Percentiles rank a stretch among this genome's conserved stretches.
phyloP scores from a whole-genome alignment of 2,888 invertebrate species.

The Phorcus lineatus region DNA sequence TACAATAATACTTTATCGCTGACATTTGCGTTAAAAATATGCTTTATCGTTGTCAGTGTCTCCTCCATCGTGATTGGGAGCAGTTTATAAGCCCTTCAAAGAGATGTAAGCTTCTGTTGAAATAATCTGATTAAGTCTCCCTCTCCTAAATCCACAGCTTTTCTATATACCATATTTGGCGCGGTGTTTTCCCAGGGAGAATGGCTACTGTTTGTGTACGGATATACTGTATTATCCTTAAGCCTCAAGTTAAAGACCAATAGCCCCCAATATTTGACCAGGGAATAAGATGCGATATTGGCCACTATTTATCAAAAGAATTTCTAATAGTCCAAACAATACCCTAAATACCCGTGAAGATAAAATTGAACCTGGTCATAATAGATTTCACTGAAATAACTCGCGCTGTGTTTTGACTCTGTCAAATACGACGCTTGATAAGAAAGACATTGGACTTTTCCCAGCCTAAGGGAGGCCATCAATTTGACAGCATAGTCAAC shows the following conservation, averaged over 20 bases:
- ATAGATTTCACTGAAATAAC: neutral
- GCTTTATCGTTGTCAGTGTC: too few species aligned
- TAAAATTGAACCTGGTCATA: neutral
- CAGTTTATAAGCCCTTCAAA: too few species aligned
- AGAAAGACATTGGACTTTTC: neutral
- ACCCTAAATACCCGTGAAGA: neutral
- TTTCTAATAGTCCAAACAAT: constrained; percentile 7
- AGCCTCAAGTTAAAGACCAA: neutral
- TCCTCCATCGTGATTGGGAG: too few species aligned
- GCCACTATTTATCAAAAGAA: neutral
- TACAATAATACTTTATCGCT: too few species aligned
- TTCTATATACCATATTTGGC: neutral
- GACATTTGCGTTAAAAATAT: too few species aligned
- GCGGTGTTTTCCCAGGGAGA: neutral
- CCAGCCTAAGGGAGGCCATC: neutral
- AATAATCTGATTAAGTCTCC: neutral
- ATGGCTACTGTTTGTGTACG: neutral
- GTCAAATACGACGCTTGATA: neutral
- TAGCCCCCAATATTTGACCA: neutral
- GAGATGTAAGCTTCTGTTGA: neutral
- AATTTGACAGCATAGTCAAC: neutral
- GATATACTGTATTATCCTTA: neutral
- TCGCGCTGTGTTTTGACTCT: neutral
- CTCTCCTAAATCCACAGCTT: neutral
- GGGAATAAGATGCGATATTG: neutral